phyloP scores from a whole-genome alignment of 2,888 invertebrate genomes.

The Cantharis lateralis region DNA sequence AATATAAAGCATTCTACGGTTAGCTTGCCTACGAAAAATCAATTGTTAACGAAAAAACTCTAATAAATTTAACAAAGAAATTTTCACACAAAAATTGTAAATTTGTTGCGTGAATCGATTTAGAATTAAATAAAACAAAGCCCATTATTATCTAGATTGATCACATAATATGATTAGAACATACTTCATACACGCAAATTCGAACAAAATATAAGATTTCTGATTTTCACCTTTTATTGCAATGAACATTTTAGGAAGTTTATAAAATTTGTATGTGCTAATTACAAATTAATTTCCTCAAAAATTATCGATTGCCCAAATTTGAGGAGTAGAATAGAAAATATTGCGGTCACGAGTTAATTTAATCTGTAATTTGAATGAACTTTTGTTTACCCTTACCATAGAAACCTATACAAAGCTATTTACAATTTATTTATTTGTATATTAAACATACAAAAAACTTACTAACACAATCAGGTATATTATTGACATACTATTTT shows the following conservation, averaged over 20 bases:
- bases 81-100: not conserved
- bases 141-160: not conserved
- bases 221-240: not conserved
- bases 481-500: not conserved
- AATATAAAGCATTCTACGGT: not conserved
- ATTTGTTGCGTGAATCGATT: conserved; percentile 3
- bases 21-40: not conserved
- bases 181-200: conserved; percentile 1
- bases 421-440: not conserved
- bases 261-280: not conserved
- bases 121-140: not conserved
- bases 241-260: not conserved
- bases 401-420: not conserved
- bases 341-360: not conserved
- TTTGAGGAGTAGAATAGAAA: not conserved
- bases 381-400: not conserved
- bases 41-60: not conserved
- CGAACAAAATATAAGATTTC: not conserved
- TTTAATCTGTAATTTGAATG: not conserved
- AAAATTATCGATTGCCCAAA: not conserved
- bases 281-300: not conserved
- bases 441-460: not conserved
- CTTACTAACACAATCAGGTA: not conserved
- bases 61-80: not conserved
- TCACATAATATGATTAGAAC: not conserved